A percentile compares a stretch with the other conserved stretches of the same genome.
Conservation (phyloP, 2,888 invertebrate species). For the Cacoxenus indagator region DNA sequence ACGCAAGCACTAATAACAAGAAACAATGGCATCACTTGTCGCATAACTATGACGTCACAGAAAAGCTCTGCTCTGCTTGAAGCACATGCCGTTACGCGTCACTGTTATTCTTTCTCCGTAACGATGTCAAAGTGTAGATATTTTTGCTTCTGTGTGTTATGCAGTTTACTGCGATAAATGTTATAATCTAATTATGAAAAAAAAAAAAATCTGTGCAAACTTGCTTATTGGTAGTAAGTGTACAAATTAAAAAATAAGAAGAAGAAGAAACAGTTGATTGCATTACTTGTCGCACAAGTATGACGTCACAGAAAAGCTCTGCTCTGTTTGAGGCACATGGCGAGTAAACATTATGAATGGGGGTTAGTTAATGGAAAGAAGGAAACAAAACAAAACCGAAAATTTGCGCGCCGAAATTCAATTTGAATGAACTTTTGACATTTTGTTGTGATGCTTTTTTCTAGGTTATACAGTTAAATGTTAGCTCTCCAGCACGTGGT, state of each 20-base stretch:
- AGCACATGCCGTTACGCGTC: background rate
- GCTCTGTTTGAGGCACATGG: background rate
- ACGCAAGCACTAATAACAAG: too few relatives aligned
- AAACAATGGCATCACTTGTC: conserved; percentile 34
- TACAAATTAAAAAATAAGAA: too few relatives aligned
- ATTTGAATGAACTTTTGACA: conserved; percentile 37
- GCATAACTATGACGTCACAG: background rate
- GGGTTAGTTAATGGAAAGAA: conserved; percentile 56
- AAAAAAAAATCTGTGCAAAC: too few relatives aligned
- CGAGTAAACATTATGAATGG: too few relatives aligned
- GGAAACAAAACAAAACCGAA: conserved; percentile 28
- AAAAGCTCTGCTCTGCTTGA: background rate
- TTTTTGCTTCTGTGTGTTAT: too few relatives aligned
- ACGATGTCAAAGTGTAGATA: too few relatives aligned
- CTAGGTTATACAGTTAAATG: conserved; percentile 50
- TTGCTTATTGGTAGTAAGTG: too few relatives aligned
- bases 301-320: conserved; percentile 8
- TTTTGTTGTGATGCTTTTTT: conserved; percentile 49
- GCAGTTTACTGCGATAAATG: too few relatives aligned
- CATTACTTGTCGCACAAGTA: conserved; percentile 22
- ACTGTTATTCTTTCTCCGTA: background rate
- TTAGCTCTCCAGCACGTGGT: conserved; percentile 17
- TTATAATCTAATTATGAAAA: too few relatives aligned
- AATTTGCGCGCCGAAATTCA: conserved; percentile 57
- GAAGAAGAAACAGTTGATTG: too few relatives aligned